phyloP scores from a whole-genome alignment of 2,888 invertebrate genomes.

The Mesorhabditis spiculigera region DNA sequence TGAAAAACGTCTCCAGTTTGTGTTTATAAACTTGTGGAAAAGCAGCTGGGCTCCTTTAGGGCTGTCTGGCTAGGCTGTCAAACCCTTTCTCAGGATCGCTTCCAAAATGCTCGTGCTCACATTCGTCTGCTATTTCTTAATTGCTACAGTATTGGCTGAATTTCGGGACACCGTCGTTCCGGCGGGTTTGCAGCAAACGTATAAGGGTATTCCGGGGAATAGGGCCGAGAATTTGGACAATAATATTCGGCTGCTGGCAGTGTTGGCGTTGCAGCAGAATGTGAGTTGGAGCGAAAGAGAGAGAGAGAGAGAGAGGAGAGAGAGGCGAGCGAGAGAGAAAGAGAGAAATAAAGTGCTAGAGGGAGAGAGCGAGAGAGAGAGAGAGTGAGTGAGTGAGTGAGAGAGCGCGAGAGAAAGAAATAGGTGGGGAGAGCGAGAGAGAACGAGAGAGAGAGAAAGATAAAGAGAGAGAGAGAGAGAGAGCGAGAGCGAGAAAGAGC shows the following conservation, averaged over 20 bases:
- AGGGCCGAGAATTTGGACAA: slow-evolving; percentile 42
- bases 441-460: not conserved
- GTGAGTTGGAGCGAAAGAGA: slow-evolving; percentile 18
- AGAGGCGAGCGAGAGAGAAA: not conserved
- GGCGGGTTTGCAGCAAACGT: slow-evolving; percentile 26
- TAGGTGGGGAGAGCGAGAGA: slow-evolving; percentile 36
- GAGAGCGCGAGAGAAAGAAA: too few species aligned
- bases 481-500: not conserved
- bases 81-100: slow-evolving; percentile 4
- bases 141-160: not conserved
- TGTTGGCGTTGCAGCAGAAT: slow-evolving; percentile 39
- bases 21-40: not conserved
- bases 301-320: not conserved
- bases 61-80: not conserved
- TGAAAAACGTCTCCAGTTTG: slow-evolving; percentile 25
- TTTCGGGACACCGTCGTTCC: slow-evolving; percentile 23
- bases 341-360: not conserved
- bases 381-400: too few species aligned
- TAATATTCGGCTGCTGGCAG: slow-evolving; percentile 37
- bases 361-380: not conserved
- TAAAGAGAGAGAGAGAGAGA: too few species aligned
- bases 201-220: slow-evolving; percentile 32
- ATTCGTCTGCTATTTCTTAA: not conserved
- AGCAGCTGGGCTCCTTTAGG: too few species aligned
- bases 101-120: not conserved